Evolutionary conservation across 2,797 vertebrate genomes (phyloP).

Genomic region (Uromys caudimaculatus): DNA sequence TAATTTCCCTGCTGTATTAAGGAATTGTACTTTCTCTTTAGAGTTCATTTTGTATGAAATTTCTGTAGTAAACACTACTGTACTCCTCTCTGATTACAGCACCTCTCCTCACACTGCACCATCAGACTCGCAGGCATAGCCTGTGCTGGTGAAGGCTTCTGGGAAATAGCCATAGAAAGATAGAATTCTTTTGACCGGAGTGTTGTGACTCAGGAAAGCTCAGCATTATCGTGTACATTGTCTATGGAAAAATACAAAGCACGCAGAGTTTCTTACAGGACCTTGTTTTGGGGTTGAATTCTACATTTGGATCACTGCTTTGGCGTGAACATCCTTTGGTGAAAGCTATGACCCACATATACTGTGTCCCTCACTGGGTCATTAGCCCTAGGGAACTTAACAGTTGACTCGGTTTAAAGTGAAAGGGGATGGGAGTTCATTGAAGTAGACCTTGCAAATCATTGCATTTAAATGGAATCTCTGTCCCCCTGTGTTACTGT

Average conservation of each 20-base stretch:
- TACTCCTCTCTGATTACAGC: background rate
- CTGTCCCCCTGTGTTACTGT: background rate
- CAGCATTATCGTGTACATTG: fast-evolving
- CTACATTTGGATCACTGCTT: background rate
- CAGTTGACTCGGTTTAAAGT: background rate
- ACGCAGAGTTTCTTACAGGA: background rate
- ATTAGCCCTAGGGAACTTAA: no score
- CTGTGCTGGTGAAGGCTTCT: fast-evolving
- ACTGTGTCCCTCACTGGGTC: no score
- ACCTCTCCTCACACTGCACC: fast-evolving
- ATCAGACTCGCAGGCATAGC: fast-evolving
- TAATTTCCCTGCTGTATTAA: background rate
- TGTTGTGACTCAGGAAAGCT: background rate
- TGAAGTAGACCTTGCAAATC: background rate
- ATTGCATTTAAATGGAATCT: background rate
- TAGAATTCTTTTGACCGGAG: background rate
- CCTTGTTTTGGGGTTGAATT: background rate
- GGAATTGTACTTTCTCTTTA: background rate
- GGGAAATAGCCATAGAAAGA: no score
- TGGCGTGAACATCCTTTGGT: background rate
- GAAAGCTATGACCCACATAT: fast-evolving
- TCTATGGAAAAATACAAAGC: background rate
- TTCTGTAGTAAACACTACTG: background rate
- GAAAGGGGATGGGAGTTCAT: background rate
- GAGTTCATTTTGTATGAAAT: background rate